Evolutionary conservation across 2,888 invertebrate genomes (phyloP).

Genomic region (Nebria salina): DNA sequence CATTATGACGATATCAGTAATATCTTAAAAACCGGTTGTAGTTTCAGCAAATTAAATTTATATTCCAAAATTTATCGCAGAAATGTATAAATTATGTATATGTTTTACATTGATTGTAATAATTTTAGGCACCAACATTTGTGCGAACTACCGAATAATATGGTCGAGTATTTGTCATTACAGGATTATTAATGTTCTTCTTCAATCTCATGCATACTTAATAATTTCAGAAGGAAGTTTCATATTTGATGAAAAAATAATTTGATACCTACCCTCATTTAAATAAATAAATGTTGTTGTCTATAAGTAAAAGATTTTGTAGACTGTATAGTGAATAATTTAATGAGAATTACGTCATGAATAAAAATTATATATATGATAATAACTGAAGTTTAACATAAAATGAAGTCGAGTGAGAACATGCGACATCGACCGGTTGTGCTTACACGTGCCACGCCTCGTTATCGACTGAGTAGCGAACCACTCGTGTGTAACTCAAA

Average conservation of each 20-base stretch:
- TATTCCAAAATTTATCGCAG: no score
- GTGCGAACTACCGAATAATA: no score
- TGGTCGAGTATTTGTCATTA: no score
- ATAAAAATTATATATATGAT: constrained; percentile 37
- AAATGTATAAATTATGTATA: not conserved
- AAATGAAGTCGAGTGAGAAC: constrained; percentile 5
- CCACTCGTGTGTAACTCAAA: not conserved
- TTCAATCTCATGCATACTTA: not conserved
- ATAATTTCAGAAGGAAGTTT: not conserved
- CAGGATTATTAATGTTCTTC: no score
- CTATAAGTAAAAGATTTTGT: not conserved
- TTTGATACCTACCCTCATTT: no score
- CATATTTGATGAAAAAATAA: not conserved
- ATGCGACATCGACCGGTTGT: constrained; percentile 15
- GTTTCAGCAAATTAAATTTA: no score
- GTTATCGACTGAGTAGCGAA: constrained; percentile 15
- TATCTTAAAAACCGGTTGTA: no score
- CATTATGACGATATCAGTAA: no score
- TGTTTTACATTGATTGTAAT: not conserved
- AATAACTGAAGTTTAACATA: constrained; percentile 15
- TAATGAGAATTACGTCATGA: constrained; percentile 25
- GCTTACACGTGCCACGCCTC: constrained; percentile 10
- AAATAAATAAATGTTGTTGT: no score
- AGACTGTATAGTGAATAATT: constrained; percentile 7
- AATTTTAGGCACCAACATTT: no score